These are phyloP conservation scores for Lasiurus borealis DNA, from an alignment of 2,113 vertebrate species.

Conservation along the genomic window DNA sequence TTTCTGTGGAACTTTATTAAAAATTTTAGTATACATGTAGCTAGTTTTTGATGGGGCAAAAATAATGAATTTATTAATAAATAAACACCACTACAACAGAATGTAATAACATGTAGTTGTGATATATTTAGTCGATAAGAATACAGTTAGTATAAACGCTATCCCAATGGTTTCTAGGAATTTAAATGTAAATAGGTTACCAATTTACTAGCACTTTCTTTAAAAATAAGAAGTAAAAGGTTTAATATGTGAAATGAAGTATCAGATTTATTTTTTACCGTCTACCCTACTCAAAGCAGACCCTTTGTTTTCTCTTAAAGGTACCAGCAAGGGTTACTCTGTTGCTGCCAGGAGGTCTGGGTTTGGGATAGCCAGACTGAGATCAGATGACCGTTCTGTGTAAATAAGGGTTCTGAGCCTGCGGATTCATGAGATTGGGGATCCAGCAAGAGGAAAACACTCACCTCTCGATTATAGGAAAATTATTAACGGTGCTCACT, in stretches of 20 bases:
- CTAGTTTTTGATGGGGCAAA: constrained; percentile 12
- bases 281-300: not conserved
- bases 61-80: constrained; percentile 43
- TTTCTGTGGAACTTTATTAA: not conserved
- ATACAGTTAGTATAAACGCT: not conserved
- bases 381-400: constrained; percentile 61
- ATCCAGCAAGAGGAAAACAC: not conserved
- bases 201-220: not conserved
- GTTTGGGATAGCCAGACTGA: constrained; percentile 61
- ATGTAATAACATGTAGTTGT: not conserved
- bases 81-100: not conserved
- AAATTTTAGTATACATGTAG: not conserved
- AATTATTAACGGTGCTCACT: constrained; percentile 25
- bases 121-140: constrained; percentile 4
- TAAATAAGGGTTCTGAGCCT: constrained; percentile 40
- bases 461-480: not conserved
- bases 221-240: constrained; percentile 11
- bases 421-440: constrained; percentile 15
- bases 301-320: not conserved
- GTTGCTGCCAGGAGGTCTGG: constrained; percentile 37
- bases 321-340: constrained; percentile 49
- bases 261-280: not conserved
- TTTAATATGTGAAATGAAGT: not conserved
- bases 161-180: constrained; percentile 29
- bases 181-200: not conserved